These are phyloP conservation scores for Barnardius zonarius DNA, from an alignment of 2,113 vertebrate species.

Conservation along the genomic window DNA sequence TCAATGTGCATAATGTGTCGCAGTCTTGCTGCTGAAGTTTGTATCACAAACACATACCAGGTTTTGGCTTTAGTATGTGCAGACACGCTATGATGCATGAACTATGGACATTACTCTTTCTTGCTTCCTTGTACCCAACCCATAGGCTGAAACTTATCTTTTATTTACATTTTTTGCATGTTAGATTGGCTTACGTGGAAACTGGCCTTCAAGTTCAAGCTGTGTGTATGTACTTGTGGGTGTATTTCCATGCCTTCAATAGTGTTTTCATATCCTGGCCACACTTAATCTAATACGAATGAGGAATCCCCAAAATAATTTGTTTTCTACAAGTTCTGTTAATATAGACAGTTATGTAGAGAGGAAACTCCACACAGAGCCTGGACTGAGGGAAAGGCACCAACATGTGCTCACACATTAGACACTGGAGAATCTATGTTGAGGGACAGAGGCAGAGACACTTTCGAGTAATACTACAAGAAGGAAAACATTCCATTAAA, in stretches of 20 bases:
- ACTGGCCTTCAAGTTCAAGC: neutral
- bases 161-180: neutral
- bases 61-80: neutral
- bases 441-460: neutral
- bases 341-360: neutral
- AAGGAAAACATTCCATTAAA: neutral
- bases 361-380: neutral
- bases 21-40: neutral
- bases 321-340: neutral
- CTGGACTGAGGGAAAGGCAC: neutral
- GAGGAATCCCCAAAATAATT: neutral
- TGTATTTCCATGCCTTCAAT: neutral
- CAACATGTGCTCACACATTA: neutral
- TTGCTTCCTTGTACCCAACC: neutral
- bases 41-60: neutral
- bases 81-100: neutral
- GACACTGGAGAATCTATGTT: neutral
- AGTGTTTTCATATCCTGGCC: neutral
- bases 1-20: neutral
- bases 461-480: neutral
- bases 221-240: neutral
- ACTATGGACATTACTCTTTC: neutral
- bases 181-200: neutral
- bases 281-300: neutral
- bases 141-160: neutral